phyloP scores from a whole-genome alignment of 2,888 invertebrate species.

The Agrotis puta region DNA sequence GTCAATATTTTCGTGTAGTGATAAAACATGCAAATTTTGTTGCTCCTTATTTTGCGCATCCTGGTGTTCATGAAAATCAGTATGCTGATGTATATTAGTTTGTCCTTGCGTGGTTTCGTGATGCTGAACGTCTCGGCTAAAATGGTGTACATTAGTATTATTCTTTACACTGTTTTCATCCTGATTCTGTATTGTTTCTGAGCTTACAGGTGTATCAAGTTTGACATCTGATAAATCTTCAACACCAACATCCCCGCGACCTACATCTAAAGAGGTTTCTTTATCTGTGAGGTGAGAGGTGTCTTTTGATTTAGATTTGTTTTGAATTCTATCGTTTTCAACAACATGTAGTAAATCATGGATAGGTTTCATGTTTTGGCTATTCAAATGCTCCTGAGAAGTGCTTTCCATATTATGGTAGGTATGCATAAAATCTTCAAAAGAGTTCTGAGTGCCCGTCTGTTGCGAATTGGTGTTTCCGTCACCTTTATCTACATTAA shows the following conservation, averaged over 20 bases:
- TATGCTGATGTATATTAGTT: conserved; percentile 18
- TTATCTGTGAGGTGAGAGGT: too few relatives aligned
- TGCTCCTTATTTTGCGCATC: conserved; percentile 19
- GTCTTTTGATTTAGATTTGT: conserved; percentile 31
- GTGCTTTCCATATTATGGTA: conserved; percentile 11
- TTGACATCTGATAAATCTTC: conserved; percentile 57
- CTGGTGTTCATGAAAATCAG: conserved; percentile 18
- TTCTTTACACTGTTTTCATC: conserved; percentile 29
- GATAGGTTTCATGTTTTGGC: conserved; percentile 20
- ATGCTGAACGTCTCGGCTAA: conserved; percentile 1
- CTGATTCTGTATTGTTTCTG: conserved; percentile 44
- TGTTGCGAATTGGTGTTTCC: conserved; percentile 21
- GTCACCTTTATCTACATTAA: conserved; percentile 33
- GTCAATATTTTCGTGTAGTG: conserved; percentile 9
- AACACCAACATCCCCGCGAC: conserved; percentile 72
- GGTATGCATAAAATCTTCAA: conserved; percentile 14
- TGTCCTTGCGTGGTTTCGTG: conserved; percentile 5
- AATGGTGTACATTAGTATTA: conserved; percentile 27
- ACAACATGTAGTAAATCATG: conserved; percentile 1
- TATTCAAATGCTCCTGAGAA: conserved; percentile 23
- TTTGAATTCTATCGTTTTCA: conserved; percentile 12
- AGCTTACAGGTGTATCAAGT: conserved; percentile 9
- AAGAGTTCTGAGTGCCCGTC: conserved; percentile 32
- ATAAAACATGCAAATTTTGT: conserved; percentile 19
- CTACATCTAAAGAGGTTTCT: conserved; percentile 59